Evolutionary conservation across 2,113 vertebrate genomes (phyloP).

Genomic region (Pachypanchax playfairii): DNA sequence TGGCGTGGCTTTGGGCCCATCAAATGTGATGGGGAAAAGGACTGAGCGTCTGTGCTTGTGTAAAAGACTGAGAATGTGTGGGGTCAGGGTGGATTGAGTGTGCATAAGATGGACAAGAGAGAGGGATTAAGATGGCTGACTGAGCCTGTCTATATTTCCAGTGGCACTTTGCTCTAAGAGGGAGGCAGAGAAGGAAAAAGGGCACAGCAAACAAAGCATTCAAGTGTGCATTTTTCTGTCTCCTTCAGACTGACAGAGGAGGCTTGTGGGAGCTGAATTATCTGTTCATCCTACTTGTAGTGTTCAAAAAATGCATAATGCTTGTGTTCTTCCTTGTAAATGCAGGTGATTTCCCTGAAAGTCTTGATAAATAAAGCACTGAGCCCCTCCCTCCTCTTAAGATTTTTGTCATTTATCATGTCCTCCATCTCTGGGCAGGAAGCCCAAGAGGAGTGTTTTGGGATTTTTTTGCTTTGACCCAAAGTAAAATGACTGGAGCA

Average conservation of each 20-base stretch:
- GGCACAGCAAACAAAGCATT: conserved; percentile 68
- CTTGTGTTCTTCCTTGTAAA: conserved; percentile 5
- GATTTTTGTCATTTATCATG: conserved; percentile 65
- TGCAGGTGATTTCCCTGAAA: conserved; percentile 26
- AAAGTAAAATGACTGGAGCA: conserved; percentile 54
- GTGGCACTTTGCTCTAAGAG: conserved; percentile 77
- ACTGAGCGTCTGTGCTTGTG: conserved; percentile 63
- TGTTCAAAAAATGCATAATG: conserved; percentile 36
- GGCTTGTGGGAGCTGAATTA: conserved; percentile 40
- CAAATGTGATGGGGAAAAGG: conserved; percentile 75
- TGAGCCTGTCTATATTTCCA: conserved; percentile 78
- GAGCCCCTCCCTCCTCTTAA: conserved; percentile 32
- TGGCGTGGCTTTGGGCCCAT: conserved; percentile 76
- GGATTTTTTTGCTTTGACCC: conserved; percentile 68
- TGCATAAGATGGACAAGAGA: conserved; percentile 72
- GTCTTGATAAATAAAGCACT: conserved; percentile 24
- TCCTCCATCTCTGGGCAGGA: conserved; percentile 62
- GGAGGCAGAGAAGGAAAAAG: conserved; percentile 54
- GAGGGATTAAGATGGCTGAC: conserved; percentile 88
- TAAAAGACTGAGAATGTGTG: conserved; percentile 72
- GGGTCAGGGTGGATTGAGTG: conserved; percentile 81
- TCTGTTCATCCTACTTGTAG: conserved; percentile 21
- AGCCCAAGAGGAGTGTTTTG: conserved; percentile 58
- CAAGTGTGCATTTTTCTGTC: conserved; percentile 64
- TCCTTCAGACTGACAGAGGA: conserved; percentile 34